A percentile compares a stretch with the other conserved stretches of the same genome.
Evolutionary conservation across 35 echinoderm and acorn worm species (phyloP).

Genomic region (Amphiura filiformis): DNA sequence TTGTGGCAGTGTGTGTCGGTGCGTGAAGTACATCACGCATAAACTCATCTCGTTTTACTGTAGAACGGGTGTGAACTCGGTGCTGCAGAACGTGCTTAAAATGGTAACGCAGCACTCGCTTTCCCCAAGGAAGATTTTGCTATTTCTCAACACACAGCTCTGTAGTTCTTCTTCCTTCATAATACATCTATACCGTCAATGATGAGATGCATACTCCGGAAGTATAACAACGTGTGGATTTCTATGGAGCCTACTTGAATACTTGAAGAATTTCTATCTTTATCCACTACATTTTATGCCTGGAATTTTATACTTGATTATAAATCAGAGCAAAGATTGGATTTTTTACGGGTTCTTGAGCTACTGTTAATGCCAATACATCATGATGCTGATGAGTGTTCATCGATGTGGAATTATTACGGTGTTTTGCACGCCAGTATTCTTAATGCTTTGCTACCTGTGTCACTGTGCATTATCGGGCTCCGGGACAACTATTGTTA

Average conservation of each 20-base stretch:
- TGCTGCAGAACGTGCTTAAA: neutral
- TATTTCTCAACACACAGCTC: neutral
- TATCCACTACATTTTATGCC: neutral
- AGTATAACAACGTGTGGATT: neutral
- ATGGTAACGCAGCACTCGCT: neutral
- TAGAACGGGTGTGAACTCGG: neutral
- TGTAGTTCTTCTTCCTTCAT: neutral
- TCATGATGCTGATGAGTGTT: neutral
- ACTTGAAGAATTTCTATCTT: neutral
- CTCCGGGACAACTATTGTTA: neutral
- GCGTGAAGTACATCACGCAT: neutral
- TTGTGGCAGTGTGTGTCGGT: neutral
- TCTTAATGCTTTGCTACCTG: neutral
- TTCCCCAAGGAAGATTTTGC: neutral
- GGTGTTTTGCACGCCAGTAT: neutral
- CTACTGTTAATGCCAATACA: neutral
- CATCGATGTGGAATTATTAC: constrained; percentile 1
- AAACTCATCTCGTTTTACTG: neutral
- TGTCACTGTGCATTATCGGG: neutral
- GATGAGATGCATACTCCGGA: neutral
- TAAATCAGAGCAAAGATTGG: neutral
- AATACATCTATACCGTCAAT: neutral
- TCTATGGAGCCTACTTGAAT: neutral
- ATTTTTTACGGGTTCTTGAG: neutral
- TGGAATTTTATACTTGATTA: neutral